These are phyloP conservation scores for Nomada ferruginata DNA, from an alignment of 2,888 invertebrate genomes.

Conservation along the genomic window DNA sequence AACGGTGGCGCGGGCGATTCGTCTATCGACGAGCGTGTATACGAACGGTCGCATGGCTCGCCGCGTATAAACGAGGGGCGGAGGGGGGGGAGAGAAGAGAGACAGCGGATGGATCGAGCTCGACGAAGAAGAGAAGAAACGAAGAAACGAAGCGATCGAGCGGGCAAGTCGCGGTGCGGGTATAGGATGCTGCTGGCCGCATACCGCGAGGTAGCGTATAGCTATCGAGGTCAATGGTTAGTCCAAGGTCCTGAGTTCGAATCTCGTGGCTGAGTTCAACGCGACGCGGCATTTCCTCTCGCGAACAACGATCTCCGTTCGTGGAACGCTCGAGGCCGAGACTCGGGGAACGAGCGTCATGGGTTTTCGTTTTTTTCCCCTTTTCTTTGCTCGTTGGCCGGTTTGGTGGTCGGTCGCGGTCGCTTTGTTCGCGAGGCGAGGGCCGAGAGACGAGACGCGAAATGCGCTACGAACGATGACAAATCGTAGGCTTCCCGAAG, in stretches of 20 bases:
- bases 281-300: constrained; percentile 74
- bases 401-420: constrained; percentile 23
- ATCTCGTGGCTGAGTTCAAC: constrained; percentile 76
- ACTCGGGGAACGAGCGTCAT: constrained; percentile 39
- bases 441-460: background rate
- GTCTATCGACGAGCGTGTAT: too few relatives aligned
- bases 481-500: constrained; percentile 32
- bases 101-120: constrained; percentile 4
- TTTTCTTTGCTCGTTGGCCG: constrained; percentile 12
- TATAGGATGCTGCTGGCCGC: constrained; percentile 76
- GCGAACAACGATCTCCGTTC: constrained; percentile 76
- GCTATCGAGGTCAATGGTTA: constrained; percentile 84
- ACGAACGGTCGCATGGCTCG: too few relatives aligned
- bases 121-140: background rate
- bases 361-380: constrained; percentile 22
- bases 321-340: constrained; percentile 76
- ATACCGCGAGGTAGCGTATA: constrained; percentile 77
- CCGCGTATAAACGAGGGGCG: too few relatives aligned
- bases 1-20: too few relatives aligned
- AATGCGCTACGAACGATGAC: background rate
- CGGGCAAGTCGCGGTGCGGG: constrained; percentile 36
- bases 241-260: constrained; percentile 84
- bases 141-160: constrained; percentile 10
- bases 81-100: background rate
- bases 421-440: constrained; percentile 12